Base-by-base conservation (phyloP, 2,888 invertebrate species). In the Automeris io region DNA sequence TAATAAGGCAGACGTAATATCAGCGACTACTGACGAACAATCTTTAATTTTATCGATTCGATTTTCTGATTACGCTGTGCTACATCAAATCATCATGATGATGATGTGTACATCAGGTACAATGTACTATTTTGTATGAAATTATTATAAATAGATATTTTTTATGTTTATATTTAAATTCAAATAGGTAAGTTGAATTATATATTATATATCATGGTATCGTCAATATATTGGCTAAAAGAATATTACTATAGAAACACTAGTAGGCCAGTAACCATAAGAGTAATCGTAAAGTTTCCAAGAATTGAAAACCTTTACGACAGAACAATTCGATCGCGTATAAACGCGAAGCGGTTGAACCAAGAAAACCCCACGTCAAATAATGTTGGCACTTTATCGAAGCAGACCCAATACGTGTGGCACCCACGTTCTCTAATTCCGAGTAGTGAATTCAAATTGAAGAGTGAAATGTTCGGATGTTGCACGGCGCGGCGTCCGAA, bases 381-480 rank as follows among this genome's bases (percentile, higher is more conserved):
- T 74, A 70, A 70, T 56, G 64, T 73, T 57, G 54, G 57, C 63
- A 72, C 59, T 74, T 73, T 76, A 78, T 72, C 55, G 66, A 55
- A 50, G 55, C 49, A 61, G 62, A 59, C 58, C 53, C 49, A 23
- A 44, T 40, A 61, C 61, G 66, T 61, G 68, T 61, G 60, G 64
- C 61, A 53, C 59, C 65, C 61, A 63, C 56, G 63, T 70, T 61
- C 71, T 68, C 73, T 78, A 78, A 82, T 80, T 78, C 75, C 64
- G 64, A 73, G 73, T 76, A 81, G 81, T 81, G 80, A 81, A 85
- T 82, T 81, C 76, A 80, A 81, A 82, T 83, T 73, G 75, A 77
- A 75, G 80, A 73, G 79, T 77, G 71, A 77, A 82, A 77, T 71
- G 73, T 67, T 64, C 59, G 56, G 57, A 46, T 53, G 50, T 47